phyloP scores from a whole-genome alignment of 2,797 vertebrate genomes.

The Potorous gilbertii region DNA sequence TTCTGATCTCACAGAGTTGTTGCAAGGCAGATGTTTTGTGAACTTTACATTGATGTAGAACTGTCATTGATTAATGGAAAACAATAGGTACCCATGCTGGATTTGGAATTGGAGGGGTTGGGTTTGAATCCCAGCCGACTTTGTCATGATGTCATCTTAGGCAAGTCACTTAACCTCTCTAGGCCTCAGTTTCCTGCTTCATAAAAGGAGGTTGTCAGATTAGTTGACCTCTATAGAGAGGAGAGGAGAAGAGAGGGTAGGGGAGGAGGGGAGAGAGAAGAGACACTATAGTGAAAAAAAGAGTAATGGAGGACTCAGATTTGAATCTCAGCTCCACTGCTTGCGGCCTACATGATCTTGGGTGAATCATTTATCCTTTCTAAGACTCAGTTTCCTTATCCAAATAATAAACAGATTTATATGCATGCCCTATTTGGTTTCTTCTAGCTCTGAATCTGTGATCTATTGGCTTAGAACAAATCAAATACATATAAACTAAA shows the following conservation, averaged over 20 bases:
- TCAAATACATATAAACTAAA: background rate
- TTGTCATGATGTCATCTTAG: background rate
- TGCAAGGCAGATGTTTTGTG: background rate
- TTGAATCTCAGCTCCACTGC: no score
- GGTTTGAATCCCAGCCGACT: background rate
- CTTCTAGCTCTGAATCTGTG: no score
- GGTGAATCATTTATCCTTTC: no score
- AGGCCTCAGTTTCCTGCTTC: background rate
- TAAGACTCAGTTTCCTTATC: no score
- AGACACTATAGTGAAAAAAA: no score
- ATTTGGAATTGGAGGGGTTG: background rate
- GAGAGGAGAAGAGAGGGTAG: no score
- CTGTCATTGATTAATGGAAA: background rate
- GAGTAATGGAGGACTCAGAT: no score
- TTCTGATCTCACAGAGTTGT: background rate
- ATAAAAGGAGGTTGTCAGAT: background rate
- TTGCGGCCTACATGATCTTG: no score
- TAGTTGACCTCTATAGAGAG: background rate
- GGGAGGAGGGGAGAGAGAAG: no score
- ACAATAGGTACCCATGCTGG: background rate
- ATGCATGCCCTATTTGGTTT: no score
- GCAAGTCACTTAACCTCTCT: background rate
- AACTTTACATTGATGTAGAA: background rate
- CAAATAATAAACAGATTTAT: no score
- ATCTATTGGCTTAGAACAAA: background rate